Conservation (phyloP, 2,797 vertebrate species). For the Percopsis omiscomaycus region DNA sequence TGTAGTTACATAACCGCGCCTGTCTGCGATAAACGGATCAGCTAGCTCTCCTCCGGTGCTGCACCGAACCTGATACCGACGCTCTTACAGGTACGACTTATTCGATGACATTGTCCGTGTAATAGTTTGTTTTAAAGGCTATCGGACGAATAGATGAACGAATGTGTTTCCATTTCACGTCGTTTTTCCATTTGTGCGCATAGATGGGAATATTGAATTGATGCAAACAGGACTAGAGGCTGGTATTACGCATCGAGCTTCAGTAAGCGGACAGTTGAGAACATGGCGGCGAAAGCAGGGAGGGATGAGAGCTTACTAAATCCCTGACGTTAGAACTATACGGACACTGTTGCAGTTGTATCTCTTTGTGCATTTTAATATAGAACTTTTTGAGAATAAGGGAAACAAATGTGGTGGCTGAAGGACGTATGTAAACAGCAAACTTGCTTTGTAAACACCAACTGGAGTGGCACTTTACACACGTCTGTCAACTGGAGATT, state of each 20-base stretch:
- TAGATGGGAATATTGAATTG: constrained; percentile 24
- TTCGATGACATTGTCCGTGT: not conserved
- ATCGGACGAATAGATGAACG: too few relatives aligned
- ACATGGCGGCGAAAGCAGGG: constrained; percentile 57
- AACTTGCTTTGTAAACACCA: constrained; percentile 12
- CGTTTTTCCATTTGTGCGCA: not conserved
- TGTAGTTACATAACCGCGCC: constrained; percentile 36
- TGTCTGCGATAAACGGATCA: constrained; percentile 61
- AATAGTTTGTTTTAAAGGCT: not conserved
- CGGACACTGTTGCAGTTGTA: not conserved
- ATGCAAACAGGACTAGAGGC: constrained; percentile 38
- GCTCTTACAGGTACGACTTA: constrained; percentile 65
- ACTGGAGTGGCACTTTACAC: constrained; percentile 21
- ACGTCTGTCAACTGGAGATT: constrained; percentile 26
- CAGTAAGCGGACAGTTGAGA: constrained; percentile 47
- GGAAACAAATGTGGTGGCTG: not conserved
- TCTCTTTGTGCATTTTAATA: not conserved
- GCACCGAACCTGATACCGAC: constrained; percentile 51
- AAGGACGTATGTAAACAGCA: not conserved
- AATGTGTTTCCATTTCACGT: too few relatives aligned
- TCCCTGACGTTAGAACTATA: constrained; percentile 24
- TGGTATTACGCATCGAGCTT: constrained; percentile 43
- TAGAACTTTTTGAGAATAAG: not conserved
- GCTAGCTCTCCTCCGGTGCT: constrained; percentile 49
- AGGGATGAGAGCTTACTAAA: constrained; percentile 32